phyloP scores from a whole-genome alignment of 2,113 vertebrate genomes.

The Cyphomyrus plagiostoma region DNA sequence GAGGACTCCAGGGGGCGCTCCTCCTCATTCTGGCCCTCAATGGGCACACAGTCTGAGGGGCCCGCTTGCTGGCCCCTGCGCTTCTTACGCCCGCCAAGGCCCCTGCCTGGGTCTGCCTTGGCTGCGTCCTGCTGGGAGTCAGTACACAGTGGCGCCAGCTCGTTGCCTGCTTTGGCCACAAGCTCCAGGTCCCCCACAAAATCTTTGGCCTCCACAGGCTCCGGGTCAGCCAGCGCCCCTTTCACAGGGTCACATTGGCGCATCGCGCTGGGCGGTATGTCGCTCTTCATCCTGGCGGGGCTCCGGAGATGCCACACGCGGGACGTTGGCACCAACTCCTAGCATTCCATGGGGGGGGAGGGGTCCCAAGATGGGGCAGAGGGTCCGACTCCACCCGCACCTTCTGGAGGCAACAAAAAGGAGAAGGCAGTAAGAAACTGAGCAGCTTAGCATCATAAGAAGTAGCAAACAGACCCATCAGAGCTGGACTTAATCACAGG shows the following conservation, averaged over 20 bases:
- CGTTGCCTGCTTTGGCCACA: conserved; percentile 87
- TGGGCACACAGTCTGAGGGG: conserved; percentile 81
- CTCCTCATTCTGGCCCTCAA: conserved; percentile 73
- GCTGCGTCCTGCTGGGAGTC: conserved; percentile 62
- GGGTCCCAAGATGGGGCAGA: conserved; percentile 14
- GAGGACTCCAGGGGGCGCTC: conserved; percentile 84
- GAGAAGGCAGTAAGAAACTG: too few species aligned
- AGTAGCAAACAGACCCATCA: background rate
- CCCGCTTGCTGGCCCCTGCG: conserved; percentile 96
- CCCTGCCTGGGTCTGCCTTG: conserved; percentile 74
- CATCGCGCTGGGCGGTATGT: conserved; percentile 81
- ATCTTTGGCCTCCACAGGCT: conserved; percentile 79
- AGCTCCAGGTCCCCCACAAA: conserved; percentile 84
- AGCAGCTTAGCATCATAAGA: background rate
- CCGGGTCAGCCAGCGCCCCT: conserved; percentile 84
- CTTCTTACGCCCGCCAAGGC: conserved; percentile 78
- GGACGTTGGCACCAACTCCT: conserved; percentile 48
- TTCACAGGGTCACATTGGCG: conserved; percentile 90
- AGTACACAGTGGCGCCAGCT: conserved; percentile 79
- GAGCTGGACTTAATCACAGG: background rate
- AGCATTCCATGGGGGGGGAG: conserved; percentile 62
- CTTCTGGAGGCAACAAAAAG: background rate
- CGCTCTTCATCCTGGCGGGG: conserved; percentile 95
- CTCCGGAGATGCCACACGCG: conserved; percentile 41
- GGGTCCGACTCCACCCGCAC: background rate